phyloP scores from a whole-genome alignment of 2,888 invertebrate genomes.

The Drosophila antonietae region DNA sequence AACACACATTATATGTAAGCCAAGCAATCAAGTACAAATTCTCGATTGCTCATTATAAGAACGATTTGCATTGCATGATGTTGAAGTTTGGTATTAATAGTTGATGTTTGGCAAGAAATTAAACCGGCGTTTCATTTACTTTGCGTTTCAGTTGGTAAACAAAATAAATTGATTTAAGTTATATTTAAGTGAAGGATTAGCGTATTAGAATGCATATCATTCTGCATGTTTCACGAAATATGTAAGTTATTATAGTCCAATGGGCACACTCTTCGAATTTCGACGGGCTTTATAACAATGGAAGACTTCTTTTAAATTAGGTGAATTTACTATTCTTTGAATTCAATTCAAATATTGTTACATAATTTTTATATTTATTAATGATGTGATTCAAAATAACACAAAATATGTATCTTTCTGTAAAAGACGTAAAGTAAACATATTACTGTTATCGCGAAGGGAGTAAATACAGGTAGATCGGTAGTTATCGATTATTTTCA shows the following conservation, averaged over 20 bases:
- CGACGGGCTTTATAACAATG: too few species aligned
- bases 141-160: neutral
- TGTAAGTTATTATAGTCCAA: neutral
- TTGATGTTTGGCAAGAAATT: neutral
- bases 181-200: neutral
- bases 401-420: neutral
- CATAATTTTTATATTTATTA: constrained; percentile 1
- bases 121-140: neutral
- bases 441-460: constrained; percentile 1
- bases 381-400: neutral
- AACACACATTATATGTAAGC: too few species aligned
- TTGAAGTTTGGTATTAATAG: neutral
- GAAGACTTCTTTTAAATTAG: too few species aligned
- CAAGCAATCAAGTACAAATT: too few species aligned
- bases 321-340: neutral
- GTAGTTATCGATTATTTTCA: constrained; percentile 37
- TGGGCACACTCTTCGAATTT: neutral
- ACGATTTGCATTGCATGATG: neutral
- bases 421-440: constrained; percentile 1
- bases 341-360: neutral
- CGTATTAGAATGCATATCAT: neutral
- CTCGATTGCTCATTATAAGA: neutral
- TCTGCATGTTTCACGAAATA: neutral
- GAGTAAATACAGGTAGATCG: constrained; percentile 14
- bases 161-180: neutral